phyloP scores from a whole-genome alignment of 64 coral and sea anemone genomes.

The Dendronephthya gigantea region DNA sequence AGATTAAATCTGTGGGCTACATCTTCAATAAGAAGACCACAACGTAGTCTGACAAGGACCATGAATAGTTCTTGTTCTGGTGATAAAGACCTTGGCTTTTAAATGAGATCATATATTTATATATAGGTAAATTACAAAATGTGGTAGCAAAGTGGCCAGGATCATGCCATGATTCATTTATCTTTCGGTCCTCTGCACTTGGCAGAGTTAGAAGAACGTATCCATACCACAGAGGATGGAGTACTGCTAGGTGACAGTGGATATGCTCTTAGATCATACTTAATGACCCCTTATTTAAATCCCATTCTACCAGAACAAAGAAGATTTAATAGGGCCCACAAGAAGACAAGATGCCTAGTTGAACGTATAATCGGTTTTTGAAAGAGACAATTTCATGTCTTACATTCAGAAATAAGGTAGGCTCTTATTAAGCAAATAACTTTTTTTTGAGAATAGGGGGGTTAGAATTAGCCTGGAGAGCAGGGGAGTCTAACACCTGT shows the following conservation, averaged over 20 bases:
- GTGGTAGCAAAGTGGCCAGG: not conserved
- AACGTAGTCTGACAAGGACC: too few relatives aligned
- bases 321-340: not conserved
- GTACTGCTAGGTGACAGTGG: not conserved
- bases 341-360: not conserved
- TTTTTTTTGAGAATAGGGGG: not conserved
- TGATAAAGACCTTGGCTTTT: too few relatives aligned
- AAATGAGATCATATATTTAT: not conserved
- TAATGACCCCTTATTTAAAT: not conserved
- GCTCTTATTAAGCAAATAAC: not conserved
- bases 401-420: not conserved
- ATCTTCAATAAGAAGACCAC: too few relatives aligned
- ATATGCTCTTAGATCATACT: not conserved
- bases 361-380: not conserved
- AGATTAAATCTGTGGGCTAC: too few relatives aligned
- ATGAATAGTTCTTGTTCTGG: too few relatives aligned
- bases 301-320: not conserved
- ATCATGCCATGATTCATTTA: not conserved
- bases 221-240: not conserved
- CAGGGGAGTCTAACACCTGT: too few relatives aligned
- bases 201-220: not conserved
- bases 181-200: not conserved
- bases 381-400: too few relatives aligned
- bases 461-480: not conserved
- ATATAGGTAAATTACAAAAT: not conserved